phyloP scores from a whole-genome alignment of 2,797 vertebrate genomes.

The Uromys caudimaculatus region DNA sequence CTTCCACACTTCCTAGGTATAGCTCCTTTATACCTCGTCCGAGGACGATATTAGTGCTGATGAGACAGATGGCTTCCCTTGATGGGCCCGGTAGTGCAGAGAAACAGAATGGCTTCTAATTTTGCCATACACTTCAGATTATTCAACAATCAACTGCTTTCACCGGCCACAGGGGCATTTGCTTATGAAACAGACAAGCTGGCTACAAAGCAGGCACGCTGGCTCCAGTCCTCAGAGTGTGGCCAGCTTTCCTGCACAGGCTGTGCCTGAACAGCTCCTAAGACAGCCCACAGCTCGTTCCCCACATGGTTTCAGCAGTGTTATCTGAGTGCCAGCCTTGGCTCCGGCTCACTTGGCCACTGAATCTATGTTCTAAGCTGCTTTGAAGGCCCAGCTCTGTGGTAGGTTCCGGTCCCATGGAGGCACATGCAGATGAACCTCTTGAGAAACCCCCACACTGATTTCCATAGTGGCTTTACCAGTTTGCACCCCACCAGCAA shows the following conservation, averaged over 20 bases:
- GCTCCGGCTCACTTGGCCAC: neutral
- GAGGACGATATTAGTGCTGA: neutral
- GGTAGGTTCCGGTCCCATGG: neutral
- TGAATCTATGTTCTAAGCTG: neutral
- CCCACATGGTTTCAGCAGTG: neutral
- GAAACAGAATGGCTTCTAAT: slow-evolving; percentile 13
- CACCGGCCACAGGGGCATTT: neutral
- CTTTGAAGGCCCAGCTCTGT: neutral
- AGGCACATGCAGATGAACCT: too few species aligned
- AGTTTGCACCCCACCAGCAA: neutral
- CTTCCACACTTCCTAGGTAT: too few species aligned
- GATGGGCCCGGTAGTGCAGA: neutral
- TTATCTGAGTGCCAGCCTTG: neutral
- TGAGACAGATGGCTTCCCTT: neutral
- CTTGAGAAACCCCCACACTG: neutral
- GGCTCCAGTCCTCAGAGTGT: neutral
- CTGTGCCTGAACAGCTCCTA: neutral
- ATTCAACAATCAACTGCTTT: neutral
- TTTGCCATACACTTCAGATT: neutral
- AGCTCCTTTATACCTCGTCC: neutral
- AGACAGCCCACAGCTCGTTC: neutral
- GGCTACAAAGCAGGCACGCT: neutral
- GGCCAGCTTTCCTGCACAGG: neutral
- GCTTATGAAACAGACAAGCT: neutral
- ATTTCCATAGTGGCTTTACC: neutral